phyloP scores from a whole-genome alignment of 2,113 vertebrate genomes.

The Clarias macrocephalus region DNA sequence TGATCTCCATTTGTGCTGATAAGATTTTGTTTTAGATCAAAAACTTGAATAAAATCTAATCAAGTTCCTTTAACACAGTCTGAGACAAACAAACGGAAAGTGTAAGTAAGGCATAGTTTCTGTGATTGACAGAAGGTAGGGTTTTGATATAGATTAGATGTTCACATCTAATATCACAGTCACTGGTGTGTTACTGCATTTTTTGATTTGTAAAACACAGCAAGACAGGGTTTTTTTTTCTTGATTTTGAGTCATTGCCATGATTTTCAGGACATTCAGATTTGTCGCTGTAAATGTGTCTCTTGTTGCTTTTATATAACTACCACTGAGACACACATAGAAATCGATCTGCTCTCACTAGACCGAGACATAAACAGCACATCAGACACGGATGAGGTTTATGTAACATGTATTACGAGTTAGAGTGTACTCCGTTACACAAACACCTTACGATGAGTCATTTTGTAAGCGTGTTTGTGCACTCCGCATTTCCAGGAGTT shows the following conservation, averaged over 20 bases:
- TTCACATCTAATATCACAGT: neutral
- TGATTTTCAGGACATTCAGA: neutral
- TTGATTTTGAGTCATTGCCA: neutral
- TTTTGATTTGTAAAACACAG: neutral
- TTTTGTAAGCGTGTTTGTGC: neutral
- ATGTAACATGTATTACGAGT: slow-evolving; percentile 2
- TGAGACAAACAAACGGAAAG: neutral
- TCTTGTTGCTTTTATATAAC: slow-evolving; percentile 16
- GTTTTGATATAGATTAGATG: neutral
- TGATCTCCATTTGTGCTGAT: neutral
- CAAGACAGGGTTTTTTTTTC: neutral
- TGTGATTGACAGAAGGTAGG: neutral
- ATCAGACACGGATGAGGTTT: neutral
- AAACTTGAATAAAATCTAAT: neutral
- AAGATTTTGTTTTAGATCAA: neutral
- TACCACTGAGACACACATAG: slow-evolving; percentile 2
- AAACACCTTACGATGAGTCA: neutral
- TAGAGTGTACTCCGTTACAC: neutral
- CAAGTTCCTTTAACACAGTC: neutral
- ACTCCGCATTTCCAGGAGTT: neutral
- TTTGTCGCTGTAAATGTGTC: neutral
- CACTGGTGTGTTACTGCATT: neutral
- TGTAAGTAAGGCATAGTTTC: neutral
- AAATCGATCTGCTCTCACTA: slow-evolving; percentile 10
- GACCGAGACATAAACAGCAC: neutral